Percentiles rank a stretch among this genome's conserved stretches.
These are phyloP conservation scores for Pollenia griseotomentosa DNA, from an alignment of 2,888 invertebrate genomes.

Conservation along the genomic window DNA sequence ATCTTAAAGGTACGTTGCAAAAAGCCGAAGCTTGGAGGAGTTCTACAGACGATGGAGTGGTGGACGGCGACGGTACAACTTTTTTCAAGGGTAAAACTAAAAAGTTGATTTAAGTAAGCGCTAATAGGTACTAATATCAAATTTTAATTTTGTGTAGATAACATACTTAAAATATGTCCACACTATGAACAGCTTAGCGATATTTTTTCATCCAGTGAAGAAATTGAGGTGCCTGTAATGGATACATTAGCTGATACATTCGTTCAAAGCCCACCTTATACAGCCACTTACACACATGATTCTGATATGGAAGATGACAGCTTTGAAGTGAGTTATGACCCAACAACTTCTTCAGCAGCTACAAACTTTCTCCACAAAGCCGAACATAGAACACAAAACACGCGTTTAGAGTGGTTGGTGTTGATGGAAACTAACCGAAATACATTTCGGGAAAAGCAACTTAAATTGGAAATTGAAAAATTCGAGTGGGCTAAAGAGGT, in stretches of 20 bases:
- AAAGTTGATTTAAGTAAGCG: not conserved
- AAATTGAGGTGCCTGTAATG: slow-evolving; percentile 20
- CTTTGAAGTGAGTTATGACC: not conserved
- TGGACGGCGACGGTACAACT: slow-evolving; percentile 1
- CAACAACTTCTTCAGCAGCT: slow-evolving; percentile 9
- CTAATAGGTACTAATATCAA: not conserved
- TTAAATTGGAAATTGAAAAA: slow-evolving; percentile 11
- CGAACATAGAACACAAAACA: slow-evolving; percentile 13
- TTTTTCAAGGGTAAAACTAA: slow-evolving; percentile 13
- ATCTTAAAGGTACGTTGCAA: slow-evolving; percentile 36
- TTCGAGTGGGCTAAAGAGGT: slow-evolving; percentile 21
- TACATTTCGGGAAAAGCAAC: slow-evolving; percentile 13
- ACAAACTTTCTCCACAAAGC: slow-evolving; percentile 15
- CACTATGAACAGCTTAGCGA: slow-evolving; percentile 34
- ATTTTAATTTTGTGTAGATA: slow-evolving; percentile 32
- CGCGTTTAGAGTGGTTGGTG: not conserved
- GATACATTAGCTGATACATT: not conserved
- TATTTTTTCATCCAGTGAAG: slow-evolving; percentile 22
- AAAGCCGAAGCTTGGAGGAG: slow-evolving; percentile 30
- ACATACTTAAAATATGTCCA: slow-evolving; percentile 43
- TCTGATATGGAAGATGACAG: slow-evolving; percentile 12
- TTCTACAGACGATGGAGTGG: slow-evolving; percentile 16
- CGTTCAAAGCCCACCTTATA: no score
- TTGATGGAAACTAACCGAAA: not conserved
- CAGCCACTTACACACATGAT: no score